Base-by-base conservation (phyloP, 2,113 vertebrate species). In the Epinephelus fuscoguttatus region DNA sequence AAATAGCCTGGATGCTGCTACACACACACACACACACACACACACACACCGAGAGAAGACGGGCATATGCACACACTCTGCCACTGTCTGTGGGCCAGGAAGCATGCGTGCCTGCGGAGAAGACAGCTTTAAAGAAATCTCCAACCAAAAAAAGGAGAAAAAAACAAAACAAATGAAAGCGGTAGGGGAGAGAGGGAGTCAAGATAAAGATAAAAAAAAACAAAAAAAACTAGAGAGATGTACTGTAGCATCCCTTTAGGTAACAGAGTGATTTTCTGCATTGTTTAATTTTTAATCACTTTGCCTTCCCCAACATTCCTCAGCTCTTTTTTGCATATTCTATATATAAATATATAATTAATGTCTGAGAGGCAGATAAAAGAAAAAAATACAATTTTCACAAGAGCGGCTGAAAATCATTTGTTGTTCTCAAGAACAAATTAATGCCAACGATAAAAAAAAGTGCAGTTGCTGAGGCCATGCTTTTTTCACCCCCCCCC, bases 281-380 rank as follows among this genome's bases (percentile, higher is more conserved):
- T 95, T 94, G 95, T 96, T 96, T 95, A 95, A 95, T 95, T 95
- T 96, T 96, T 96, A 95, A 96, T 96, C 94, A 95, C 85, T 93
- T 93, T 94, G 93, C 93, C 92, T 94, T 91, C 89, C 76, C 76
- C 89, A 91, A 93, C 92, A 94, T 92, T 94, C 92, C 90, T 89
- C 90, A 33, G 82, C 88, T 90, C 90, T 86, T 95, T 94, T 95
- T 91, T 95, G 92, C 95, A 96, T 96, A 95, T 94, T 96, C 93
- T 93, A 94, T 93, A 94, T 94, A 95, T 93, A 94, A 94, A 95
- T 95, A 94, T 95, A 95, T 95, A 95, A 96, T 96, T 94, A 93
- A 94, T 94, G 89, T 95, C 90, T 93, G 90, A 94, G 88, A 94
- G 94, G 94, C 93, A 93, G 90, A 96, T 95, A 93, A 95, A 94